Evolutionary conservation across 2,888 invertebrate species (phyloP).

Genomic region (Sminthurides aquaticus): DNA sequence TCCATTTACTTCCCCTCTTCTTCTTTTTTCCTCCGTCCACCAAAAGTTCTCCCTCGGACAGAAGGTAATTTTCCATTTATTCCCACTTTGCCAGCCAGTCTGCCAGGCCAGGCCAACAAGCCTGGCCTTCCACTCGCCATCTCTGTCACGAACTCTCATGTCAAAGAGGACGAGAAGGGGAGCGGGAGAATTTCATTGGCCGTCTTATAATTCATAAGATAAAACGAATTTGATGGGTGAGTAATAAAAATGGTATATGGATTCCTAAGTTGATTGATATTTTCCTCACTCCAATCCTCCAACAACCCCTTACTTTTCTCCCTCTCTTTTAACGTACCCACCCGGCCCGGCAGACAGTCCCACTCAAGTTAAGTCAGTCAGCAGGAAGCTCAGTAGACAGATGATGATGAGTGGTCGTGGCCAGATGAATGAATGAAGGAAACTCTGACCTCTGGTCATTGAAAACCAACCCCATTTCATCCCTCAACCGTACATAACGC

Average conservation of each 20-base stretch:
- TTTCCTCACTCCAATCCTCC: constrained; percentile 17
- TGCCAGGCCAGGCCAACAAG: too few species aligned
- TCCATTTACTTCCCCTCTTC: constrained; percentile 5
- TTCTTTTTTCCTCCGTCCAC: too few species aligned
- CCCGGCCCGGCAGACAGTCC: too few species aligned
- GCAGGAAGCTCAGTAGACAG: too few species aligned
- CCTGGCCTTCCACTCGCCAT: neutral
- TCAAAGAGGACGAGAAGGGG: too few species aligned
- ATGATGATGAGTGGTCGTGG: too few species aligned
- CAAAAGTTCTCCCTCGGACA: too few species aligned
- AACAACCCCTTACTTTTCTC: neutral
- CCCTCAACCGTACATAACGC: neutral
- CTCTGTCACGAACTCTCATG: neutral
- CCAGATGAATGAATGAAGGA: too few species aligned
- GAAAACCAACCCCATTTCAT: neutral
- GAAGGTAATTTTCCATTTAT: constrained; percentile 8
- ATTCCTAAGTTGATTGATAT: constrained; percentile 25
- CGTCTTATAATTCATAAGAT: constrained; percentile 2
- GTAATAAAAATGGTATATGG: constrained; percentile 9
- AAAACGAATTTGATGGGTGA: constrained; percentile 4
- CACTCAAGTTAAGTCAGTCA: too few species aligned
- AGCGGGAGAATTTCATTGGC: constrained; percentile 5
- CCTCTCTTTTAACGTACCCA: neutral
- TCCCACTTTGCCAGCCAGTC: too few species aligned
- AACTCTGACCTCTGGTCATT: too few species aligned